A percentile compares a stretch with the other conserved stretches of the same genome.
These are phyloP conservation scores for Chaetophractus vellerosus DNA, from an alignment of 2,797 vertebrate species.

Conservation along the genomic window DNA sequence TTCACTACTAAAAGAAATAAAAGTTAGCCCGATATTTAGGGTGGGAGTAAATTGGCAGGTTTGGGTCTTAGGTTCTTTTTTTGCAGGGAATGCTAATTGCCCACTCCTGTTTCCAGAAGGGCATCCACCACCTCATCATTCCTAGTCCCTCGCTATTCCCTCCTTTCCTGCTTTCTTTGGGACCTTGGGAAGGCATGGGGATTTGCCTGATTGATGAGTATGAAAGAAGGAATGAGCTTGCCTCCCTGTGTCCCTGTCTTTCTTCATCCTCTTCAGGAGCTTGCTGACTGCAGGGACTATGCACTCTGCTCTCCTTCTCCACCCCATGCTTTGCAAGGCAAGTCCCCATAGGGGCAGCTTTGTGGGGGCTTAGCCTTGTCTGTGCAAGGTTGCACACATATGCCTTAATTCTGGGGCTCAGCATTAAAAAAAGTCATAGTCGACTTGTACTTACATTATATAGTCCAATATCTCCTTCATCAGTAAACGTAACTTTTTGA, in stretches of 20 bases:
- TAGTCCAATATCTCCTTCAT: neutral
- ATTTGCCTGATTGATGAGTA: neutral
- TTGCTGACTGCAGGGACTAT: neutral
- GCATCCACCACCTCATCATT: neutral
- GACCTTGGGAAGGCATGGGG: neutral
- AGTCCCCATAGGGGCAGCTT: neutral
- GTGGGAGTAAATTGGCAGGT: neutral
- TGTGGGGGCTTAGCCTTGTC: neutral
- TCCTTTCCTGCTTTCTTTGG: neutral
- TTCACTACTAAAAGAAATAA: neutral
- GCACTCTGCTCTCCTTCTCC: fast-evolving
- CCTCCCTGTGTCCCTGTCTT: neutral
- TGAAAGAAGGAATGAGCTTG: neutral
- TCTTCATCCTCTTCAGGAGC: neutral
- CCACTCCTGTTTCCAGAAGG: neutral
- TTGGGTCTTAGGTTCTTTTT: neutral
- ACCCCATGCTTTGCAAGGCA: too few relatives aligned
- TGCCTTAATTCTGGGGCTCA: neutral
- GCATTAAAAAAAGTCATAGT: neutral
- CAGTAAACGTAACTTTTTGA: neutral
- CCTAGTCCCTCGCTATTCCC: neutral
- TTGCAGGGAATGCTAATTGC: neutral
- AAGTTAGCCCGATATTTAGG: neutral
- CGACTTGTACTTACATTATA: neutral
- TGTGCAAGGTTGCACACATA: neutral